These are phyloP conservation scores for Thunnus thynnus DNA, from an alignment of 2,113 vertebrate genomes.

Conservation along the genomic window DNA sequence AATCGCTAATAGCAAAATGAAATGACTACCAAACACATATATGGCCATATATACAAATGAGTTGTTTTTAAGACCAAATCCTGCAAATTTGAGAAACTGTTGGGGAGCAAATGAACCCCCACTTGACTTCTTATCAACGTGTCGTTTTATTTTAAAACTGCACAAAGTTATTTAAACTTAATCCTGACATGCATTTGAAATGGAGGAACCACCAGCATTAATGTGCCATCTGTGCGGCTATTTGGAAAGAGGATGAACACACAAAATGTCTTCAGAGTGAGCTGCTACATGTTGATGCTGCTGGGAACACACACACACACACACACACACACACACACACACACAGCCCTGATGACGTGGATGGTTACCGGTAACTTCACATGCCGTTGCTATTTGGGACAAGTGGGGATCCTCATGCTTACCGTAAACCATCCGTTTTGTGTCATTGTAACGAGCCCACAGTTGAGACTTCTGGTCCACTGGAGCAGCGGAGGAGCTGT, in stretches of 20 bases:
- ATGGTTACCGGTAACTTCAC: no score
- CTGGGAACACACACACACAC: no score
- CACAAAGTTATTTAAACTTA: neutral
- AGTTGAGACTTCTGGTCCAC: constrained; percentile 79
- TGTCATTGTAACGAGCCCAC: constrained; percentile 87
- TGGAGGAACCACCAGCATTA: neutral
- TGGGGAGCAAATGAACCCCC: neutral
- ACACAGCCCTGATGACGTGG: constrained; percentile 30
- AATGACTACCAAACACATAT: no score
- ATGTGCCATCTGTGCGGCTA: neutral
- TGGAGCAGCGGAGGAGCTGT: constrained; percentile 75
- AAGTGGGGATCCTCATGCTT: neutral
- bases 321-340: no score
- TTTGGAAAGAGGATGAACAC: neutral
- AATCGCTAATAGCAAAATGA: no score
- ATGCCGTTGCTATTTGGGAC: fast-evolving
- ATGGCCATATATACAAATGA: no score
- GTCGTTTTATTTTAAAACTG: neutral
- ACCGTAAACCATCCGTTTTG: constrained; percentile 89
- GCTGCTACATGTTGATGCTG: neutral
- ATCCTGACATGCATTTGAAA: neutral
- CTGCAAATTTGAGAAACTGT: no score
- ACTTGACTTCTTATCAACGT: neutral
- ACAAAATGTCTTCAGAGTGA: constrained; percentile 19
- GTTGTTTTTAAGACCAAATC: no score